Base-by-base conservation (phyloP, 1,140 invertebrate species). In the Centruroides vittatus region DNA sequence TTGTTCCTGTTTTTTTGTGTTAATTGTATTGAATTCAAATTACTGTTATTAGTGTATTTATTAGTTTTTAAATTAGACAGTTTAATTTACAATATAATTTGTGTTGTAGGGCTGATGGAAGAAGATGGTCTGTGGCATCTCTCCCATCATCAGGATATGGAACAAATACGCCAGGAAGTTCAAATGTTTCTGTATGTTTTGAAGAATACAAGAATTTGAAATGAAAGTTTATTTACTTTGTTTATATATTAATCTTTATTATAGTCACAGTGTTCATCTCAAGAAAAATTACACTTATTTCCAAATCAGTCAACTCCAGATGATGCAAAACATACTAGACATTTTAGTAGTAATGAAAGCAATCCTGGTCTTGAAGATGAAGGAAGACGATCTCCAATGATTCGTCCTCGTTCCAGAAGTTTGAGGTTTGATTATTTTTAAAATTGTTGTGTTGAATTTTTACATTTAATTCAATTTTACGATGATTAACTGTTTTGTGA, bases 141-240 rank as follows among this genome's bases (percentile, higher is more conserved):
- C 79, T 97, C 54, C 93, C 93, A 5, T 96, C 92, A 3, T 94
- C 93, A 57, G 94, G 94, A 11, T 98, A 97, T 79, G 90, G 93
- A 51, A 98, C 93, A 13, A 78, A 78, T 49, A 97, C 93, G 41
- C 93, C 93, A 49, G 91, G 91, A 48, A 96, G 93, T 74, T 97
- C 93, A 54, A 97, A 92, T 78, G 83, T 96, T 70, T 97, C 93
- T 70, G 91, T 95, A 80, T 81, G 82, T 80, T 41, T 41, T 41
- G 41, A 41, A 41, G 8, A 41, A 41, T 6, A 6, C 41, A 41
- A 41, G 8, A 6, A 6, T 41, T 41, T 8, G 8, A 41, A 8
- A 1, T 41, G 8, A 41, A 41, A 41, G 5, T 41, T 41, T 41
- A 41, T 41, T 23, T 23, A 23, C 23, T 23, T 23, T 41, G 8